Evolutionary conservation across 2,888 invertebrate species (phyloP), one percentile per base, ranked within the genome.

Genomic region (Eristalinus aeneus): DNA sequence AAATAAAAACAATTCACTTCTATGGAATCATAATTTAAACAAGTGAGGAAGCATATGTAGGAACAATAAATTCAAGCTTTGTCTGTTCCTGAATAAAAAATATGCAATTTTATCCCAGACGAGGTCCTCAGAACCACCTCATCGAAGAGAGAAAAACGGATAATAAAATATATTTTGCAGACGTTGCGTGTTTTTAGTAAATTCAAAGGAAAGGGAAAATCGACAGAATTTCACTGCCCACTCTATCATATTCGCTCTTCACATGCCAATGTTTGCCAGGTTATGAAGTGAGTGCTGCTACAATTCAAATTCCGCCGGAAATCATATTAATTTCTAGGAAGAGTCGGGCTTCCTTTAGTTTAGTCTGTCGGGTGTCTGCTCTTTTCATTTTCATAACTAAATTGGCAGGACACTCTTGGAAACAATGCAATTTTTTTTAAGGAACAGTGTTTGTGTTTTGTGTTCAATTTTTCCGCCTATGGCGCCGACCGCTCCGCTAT

Each of bases 241-340:
- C 39, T 54, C 61, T n/a, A 61, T n/a, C 22, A 4, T 9, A 4
- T 32, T 2, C 12, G 60, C 36, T 32, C 71, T 69, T 22, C 23
- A n/a, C 79, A 68, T 65, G 65, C 69, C 78, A 79, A 75, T 84
- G 84, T 71, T n/a, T n/a, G n/a, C n/a, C 83, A 84, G 84, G 65
- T 74, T 69, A 36, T 54, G 65, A 77, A 75, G 69, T 56, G 67
- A 63, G 34, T 63, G 63, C 78, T 58, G 58, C 74, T 71, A 80
- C 79, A 84, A 84, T 80, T 75, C 84, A 80, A 84, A 80, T 75
- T 84, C 34, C 32, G 31, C 84, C 79, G 84, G 84, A 84, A 84
- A 84, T 84, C 71, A 75, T 71, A 84, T 84, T 80, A 75, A 80
- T 75, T 84, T 74, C 63, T 75, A 16, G 84, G 67, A 80, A 80